Conservation (phyloP, 2,113 vertebrate species). For the Seriola aureovittata region DNA sequence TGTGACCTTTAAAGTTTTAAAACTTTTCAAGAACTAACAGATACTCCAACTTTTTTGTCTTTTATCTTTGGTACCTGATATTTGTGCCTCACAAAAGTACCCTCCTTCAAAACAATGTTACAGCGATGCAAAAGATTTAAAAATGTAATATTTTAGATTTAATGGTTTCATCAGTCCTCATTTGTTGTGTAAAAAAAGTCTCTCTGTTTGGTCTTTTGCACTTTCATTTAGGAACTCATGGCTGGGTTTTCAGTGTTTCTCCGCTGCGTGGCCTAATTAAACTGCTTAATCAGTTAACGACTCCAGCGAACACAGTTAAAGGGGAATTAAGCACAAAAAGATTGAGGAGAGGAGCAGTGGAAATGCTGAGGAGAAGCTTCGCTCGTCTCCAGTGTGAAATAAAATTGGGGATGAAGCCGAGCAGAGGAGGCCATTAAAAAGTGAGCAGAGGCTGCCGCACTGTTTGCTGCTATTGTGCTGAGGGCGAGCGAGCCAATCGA, state of each 20-base stretch:
- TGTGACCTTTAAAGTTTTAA: too few species aligned
- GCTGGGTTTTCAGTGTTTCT: conserved; percentile 65
- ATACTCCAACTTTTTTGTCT: neutral
- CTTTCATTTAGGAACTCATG: conserved; percentile 54
- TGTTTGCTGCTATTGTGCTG: conserved; percentile 70
- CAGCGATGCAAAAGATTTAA: neutral
- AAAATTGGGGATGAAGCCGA: conserved; percentile 77
- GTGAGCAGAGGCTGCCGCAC: conserved; percentile 68
- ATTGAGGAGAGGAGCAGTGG: conserved; percentile 72
- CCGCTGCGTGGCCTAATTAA: conserved; percentile 84
- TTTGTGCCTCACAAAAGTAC: neutral
- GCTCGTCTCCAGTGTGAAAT: conserved; percentile 85
- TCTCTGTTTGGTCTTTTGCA: conserved; percentile 45
- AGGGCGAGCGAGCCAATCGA: conserved; percentile 72
- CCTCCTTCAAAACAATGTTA: neutral
- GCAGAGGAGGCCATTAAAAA: conserved; percentile 79
- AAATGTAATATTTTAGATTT: conserved; percentile 2
- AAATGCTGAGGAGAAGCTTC: conserved; percentile 85
- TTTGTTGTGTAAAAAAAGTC: conserved; percentile 8
- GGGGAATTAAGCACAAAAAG: conserved; percentile 85
- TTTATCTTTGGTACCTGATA: too few species aligned
- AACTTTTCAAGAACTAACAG: neutral
- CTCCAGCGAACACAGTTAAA: conserved; percentile 84
- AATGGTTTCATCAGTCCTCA: neutral
- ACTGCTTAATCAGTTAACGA: conserved; percentile 88